Conservation (phyloP, 2,888 invertebrate species). For the Gasteruption jaculator region DNA sequence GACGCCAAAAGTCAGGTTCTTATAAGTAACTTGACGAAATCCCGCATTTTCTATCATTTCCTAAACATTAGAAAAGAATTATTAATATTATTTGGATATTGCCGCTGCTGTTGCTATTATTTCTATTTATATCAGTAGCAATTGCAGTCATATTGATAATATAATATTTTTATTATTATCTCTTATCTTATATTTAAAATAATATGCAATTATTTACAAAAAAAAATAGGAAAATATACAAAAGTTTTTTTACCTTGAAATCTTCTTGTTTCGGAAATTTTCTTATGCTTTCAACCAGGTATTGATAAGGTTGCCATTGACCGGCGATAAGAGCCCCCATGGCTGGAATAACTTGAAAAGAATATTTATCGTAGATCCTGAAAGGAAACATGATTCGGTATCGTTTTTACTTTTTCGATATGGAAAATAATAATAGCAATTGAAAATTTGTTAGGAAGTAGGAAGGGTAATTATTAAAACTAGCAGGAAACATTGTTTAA, state of each 20-base stretch:
- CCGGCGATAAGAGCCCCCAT: conserved; percentile 90
- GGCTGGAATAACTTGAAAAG: conserved; percentile 95
- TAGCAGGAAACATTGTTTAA: background rate
- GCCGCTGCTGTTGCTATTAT: too few species aligned
- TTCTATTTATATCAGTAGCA: too few species aligned
- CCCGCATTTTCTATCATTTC: conserved; percentile 85
- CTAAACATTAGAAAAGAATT: conserved; percentile 62
- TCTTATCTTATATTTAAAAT: conserved; percentile 1
- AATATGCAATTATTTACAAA: background rate
- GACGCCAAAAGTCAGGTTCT: conserved; percentile 87
- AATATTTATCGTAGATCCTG: conserved; percentile 92
- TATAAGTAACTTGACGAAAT: conserved; percentile 80
- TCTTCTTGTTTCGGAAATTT: conserved; percentile 87
- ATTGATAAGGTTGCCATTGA: conserved; percentile 96
- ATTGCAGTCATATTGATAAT: too few species aligned
- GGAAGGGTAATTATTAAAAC: too few species aligned
- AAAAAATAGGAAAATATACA: background rate
- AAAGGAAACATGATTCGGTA: too few species aligned
- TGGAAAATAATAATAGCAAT: too few species aligned
- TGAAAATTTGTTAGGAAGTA: too few species aligned
- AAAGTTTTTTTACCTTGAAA: conserved; percentile 36
- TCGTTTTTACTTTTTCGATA: too few species aligned
- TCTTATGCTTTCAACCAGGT: conserved; percentile 96
- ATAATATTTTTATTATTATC: background rate
- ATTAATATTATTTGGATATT: conserved; percentile 1